Conservation (phyloP, 2,888 invertebrate species). For the Bimastos eiseni region DNA sequence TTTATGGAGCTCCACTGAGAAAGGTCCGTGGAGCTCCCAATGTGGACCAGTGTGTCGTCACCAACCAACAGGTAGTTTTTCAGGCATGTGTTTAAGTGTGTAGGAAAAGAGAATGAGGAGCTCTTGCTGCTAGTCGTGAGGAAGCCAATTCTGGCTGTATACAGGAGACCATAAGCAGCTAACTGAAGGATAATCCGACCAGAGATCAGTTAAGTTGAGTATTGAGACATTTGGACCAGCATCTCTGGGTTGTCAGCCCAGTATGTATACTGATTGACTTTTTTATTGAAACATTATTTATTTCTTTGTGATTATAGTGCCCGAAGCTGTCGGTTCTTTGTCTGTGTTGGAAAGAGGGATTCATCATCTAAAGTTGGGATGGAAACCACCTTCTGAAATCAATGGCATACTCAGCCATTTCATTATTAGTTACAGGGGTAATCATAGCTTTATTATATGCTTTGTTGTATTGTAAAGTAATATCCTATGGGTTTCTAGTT, state of each 20-base stretch:
- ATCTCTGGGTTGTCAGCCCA: neutral
- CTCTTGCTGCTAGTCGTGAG: too few relatives aligned
- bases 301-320: slow-evolving; percentile 41
- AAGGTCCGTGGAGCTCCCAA: too few relatives aligned
- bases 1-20: too few relatives aligned
- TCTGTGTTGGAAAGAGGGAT: slow-evolving; percentile 48
- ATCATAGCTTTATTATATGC: neutral
- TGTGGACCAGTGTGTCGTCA: too few relatives aligned
- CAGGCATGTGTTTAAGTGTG: too few relatives aligned
- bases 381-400: slow-evolving; percentile 88
- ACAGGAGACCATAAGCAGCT: too few relatives aligned
- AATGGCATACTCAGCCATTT: slow-evolving; percentile 91
- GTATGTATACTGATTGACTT: neutral
- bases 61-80: too few relatives aligned
- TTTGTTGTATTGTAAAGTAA: neutral
- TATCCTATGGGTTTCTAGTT: neutral
- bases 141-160: too few relatives aligned
- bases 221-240: neutral
- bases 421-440: slow-evolving; percentile 81
- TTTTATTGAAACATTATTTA: neutral
- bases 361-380: slow-evolving; percentile 65
- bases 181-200: too few relatives aligned
- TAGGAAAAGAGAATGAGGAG: too few relatives aligned
- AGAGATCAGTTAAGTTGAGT: too few relatives aligned
- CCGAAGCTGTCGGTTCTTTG: slow-evolving; percentile 36